Conservation (phyloP, 2,797 vertebrate species). For the Scomberomorus guttatus region DNA sequence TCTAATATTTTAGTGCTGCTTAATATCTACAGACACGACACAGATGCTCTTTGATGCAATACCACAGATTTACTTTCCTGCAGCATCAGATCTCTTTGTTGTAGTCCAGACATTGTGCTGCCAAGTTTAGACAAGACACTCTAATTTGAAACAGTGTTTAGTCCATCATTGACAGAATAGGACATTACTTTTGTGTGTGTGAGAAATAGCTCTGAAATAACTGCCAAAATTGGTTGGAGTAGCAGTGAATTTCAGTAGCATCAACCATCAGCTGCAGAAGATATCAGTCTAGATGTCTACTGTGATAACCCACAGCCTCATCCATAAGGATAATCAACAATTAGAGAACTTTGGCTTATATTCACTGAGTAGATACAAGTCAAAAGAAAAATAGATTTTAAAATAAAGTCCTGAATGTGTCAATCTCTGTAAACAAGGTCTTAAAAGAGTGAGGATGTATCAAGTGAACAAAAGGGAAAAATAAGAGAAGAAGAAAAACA, state of each 20-base stretch:
- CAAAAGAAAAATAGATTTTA: neutral
- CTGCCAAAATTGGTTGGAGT: neutral
- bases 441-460: neutral
- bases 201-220: neutral
- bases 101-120: conserved; percentile 18
- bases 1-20: conserved; percentile 25
- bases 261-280: neutral
- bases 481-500: neutral
- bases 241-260: neutral
- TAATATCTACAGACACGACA: conserved; percentile 7
- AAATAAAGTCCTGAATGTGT: neutral
- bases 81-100: conserved; percentile 17
- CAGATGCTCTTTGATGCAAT: conserved; percentile 23
- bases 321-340: neutral
- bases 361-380: neutral
- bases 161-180: neutral
- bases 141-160: conserved; percentile 21
- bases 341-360: neutral
- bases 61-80: neutral
- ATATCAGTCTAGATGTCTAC: neutral
- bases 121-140: conserved; percentile 32
- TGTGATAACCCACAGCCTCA: neutral
- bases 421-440: neutral
- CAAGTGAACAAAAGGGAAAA: neutral
- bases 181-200: neutral